Conservation (phyloP, 2,888 invertebrate genomes). For the Agrotis clavis region DNA sequence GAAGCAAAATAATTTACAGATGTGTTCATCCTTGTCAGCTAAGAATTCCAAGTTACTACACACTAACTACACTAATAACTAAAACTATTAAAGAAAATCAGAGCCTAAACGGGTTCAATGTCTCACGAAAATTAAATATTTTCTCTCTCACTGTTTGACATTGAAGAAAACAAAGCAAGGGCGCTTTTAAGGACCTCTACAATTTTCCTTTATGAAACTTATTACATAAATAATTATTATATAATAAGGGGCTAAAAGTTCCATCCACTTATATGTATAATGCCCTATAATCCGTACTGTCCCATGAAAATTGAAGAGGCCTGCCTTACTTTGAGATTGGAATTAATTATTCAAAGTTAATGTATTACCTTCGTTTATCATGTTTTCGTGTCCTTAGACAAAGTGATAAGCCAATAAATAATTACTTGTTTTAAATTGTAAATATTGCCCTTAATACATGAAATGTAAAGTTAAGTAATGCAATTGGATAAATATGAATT, state of each 20-base stretch:
- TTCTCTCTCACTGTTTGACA: background rate
- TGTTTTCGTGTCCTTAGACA: background rate
- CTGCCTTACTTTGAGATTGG: background rate
- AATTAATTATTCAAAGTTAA: conserved; percentile 11
- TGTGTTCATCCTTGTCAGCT: no score
- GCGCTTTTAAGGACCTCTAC: background rate
- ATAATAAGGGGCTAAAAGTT: background rate
- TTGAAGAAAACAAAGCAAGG: conserved; percentile 1
- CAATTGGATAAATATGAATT: conserved; percentile 4
- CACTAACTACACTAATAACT: background rate
- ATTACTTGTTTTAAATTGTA: conserved; percentile 10
- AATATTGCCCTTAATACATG: conserved; percentile 9
- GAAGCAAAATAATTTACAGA: no score
- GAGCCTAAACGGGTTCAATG: background rate
- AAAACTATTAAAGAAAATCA: background rate
- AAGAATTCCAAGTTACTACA: no score
- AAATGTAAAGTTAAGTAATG: background rate
- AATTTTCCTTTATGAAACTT: background rate
- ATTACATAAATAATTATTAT: background rate
- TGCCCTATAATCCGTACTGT: background rate
- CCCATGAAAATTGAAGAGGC: background rate
- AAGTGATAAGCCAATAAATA: conserved; percentile 7
- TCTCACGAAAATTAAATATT: background rate
- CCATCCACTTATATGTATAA: background rate
- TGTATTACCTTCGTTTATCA: background rate